These are phyloP conservation scores for Oncopodura yosiiana DNA, from an alignment of 1,140 invertebrate species.

Conservation along the genomic window DNA sequence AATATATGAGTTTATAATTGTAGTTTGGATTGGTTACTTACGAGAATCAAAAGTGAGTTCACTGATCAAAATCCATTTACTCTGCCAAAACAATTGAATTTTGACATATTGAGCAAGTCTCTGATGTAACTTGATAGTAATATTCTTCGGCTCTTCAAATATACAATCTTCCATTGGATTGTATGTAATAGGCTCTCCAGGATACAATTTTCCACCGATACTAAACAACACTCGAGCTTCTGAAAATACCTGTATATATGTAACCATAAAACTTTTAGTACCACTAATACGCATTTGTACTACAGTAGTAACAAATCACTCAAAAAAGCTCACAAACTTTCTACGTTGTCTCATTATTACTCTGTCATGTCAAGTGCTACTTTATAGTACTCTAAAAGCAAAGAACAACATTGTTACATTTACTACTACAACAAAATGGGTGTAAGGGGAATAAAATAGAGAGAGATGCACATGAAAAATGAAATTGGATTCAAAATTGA, in stretches of 20 bases:
- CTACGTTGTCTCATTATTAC: too few relatives aligned
- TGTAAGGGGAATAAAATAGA: constrained; percentile 1
- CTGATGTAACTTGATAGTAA: constrained; percentile 72
- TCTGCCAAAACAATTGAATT: constrained; percentile 66
- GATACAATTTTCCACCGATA: constrained; percentile 65
- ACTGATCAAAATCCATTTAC: constrained; percentile 80
- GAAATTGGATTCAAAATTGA: constrained; percentile 27
- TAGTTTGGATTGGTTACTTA: constrained; percentile 41
- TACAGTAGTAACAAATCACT: background rate
- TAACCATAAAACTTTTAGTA: background rate
- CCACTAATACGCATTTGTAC: constrained; percentile 22
- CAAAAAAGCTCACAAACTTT: background rate
- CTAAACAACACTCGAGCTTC: constrained; percentile 71
- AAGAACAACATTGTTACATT: background rate
- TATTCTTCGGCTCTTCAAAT: constrained; percentile 69
- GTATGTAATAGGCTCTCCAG: constrained; percentile 61
- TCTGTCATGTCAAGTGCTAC: background rate
- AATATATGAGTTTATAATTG: background rate
- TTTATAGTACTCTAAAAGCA: background rate
- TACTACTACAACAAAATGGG: background rate
- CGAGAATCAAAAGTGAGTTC: constrained; percentile 74
- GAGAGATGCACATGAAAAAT: constrained; percentile 22
- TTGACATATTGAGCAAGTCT: constrained; percentile 71
- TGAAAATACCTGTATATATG: constrained; percentile 59
- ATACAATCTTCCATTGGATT: constrained; percentile 64